These are phyloP conservation scores for Montipora capitata DNA, from an alignment of 92 coral and sea anemone genomes.

Conservation along the genomic window DNA sequence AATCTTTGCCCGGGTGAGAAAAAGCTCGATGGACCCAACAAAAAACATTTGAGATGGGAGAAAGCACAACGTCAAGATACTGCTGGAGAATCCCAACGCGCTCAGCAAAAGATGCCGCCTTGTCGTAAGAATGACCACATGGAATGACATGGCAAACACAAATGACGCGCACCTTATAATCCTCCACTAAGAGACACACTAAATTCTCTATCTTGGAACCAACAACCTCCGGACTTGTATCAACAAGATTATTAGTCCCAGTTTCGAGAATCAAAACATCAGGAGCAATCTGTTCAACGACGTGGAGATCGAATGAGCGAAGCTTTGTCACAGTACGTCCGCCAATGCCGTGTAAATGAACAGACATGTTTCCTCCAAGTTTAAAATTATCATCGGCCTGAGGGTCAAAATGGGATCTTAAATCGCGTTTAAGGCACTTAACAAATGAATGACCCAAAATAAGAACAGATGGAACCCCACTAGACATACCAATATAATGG, in stretches of 20 bases:
- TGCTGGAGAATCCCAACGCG: constrained; percentile 23
- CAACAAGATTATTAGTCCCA: constrained; percentile 31
- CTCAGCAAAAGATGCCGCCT: constrained; percentile 15
- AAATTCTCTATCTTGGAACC: constrained; percentile 12
- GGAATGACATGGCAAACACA: constrained; percentile 53
- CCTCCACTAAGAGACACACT: not conserved
- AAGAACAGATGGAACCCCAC: too few relatives aligned
- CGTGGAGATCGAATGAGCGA: too few relatives aligned
- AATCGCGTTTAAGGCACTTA: too few relatives aligned
- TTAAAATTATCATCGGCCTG: too few relatives aligned
- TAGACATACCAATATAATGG: too few relatives aligned
- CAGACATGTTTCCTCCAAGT: too few relatives aligned
- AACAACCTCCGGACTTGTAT: constrained; percentile 18
- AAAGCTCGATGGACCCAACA: constrained; percentile 40
- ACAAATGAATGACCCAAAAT: too few relatives aligned
- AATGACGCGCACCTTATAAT: constrained; percentile 4
- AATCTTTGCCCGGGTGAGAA: constrained; percentile 30
- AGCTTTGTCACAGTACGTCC: too few relatives aligned
- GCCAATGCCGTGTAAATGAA: too few relatives aligned
- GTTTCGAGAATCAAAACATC: constrained; percentile 42
- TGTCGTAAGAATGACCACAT: constrained; percentile 13
- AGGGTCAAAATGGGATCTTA: too few relatives aligned
- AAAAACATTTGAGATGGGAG: constrained; percentile 15
- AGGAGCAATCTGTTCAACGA: too few relatives aligned
- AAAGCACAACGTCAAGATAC: constrained; percentile 27